A percentile compares a stretch with the other conserved stretches of the same genome.
These are phyloP conservation scores for Cheilosia scutellata DNA, from an alignment of 2,888 invertebrate genomes.

Conservation along the genomic window DNA sequence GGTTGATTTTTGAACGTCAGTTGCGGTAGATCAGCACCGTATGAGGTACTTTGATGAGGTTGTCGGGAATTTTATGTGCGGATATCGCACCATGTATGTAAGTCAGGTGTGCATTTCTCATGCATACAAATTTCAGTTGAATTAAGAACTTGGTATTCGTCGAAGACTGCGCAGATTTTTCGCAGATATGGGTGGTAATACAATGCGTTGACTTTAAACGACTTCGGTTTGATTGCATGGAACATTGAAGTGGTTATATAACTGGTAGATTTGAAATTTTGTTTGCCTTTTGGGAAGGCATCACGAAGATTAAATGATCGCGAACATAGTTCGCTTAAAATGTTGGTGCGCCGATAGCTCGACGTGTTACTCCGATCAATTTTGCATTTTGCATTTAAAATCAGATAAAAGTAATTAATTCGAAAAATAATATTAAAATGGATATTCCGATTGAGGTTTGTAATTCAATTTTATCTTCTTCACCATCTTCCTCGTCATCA, in stretches of 20 bases:
- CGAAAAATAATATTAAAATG: no score
- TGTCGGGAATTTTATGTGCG: slow-evolving; percentile 26
- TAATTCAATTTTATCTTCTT: no score
- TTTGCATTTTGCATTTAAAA: no score
- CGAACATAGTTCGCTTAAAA: no score
- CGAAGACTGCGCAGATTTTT: not conserved
- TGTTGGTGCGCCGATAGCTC: no score
- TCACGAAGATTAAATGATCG: no score
- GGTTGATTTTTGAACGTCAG: not conserved
- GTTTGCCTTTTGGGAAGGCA: no score
- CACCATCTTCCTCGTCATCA: no score
- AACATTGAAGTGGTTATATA: not conserved
- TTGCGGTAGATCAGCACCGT: slow-evolving; percentile 28
- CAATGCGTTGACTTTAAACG: not conserved
- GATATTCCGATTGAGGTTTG: no score
- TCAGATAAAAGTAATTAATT: no score
- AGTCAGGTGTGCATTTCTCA: slow-evolving; percentile 26
- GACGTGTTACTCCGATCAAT: no score
- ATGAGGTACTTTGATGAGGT: slow-evolving; percentile 1
- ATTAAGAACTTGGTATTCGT: slow-evolving; percentile 29
- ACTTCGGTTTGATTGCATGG: not conserved
- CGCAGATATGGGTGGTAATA: not conserved
- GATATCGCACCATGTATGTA: slow-evolving; percentile 41
- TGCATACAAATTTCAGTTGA: slow-evolving; percentile 35
- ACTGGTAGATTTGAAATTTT: not conserved